Evolutionary conservation across 2,797 vertebrate species (phyloP).

Genomic region (Chloroceryle inda): DNA sequence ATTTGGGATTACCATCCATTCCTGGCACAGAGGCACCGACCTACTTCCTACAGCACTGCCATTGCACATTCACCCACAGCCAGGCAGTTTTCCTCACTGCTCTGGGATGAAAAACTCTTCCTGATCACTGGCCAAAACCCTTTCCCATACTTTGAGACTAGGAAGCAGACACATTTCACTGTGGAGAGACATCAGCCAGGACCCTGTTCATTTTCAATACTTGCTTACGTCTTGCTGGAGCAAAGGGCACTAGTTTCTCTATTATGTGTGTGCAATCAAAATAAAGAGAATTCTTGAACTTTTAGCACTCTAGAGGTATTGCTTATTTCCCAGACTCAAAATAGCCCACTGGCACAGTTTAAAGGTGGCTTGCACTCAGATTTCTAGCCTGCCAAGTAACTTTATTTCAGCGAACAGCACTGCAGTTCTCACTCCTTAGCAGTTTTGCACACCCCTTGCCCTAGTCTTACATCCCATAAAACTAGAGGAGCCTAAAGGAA

Average conservation of each 20-base stretch:
- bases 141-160: neutral
- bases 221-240: neutral
- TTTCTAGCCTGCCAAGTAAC: neutral
- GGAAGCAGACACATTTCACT: neutral
- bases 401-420: neutral
- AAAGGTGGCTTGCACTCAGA: neutral
- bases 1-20: neutral
- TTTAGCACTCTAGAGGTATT: neutral
- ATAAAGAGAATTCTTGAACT: conserved; percentile 1
- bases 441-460: neutral
- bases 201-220: neutral
- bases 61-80: neutral
- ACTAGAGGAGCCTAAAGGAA: neutral
- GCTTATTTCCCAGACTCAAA: neutral
- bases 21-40: neutral
- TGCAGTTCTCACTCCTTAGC: neutral
- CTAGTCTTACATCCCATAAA: neutral
- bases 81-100: neutral
- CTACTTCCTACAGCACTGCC: neutral
- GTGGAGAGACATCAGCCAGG: neutral
- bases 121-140: neutral
- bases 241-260: neutral
- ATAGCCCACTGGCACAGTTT: neutral
- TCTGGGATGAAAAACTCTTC: neutral
- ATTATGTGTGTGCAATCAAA: neutral